phyloP scores from a whole-genome alignment of 2,888 invertebrate species.

The Sialis fuliginosa region DNA sequence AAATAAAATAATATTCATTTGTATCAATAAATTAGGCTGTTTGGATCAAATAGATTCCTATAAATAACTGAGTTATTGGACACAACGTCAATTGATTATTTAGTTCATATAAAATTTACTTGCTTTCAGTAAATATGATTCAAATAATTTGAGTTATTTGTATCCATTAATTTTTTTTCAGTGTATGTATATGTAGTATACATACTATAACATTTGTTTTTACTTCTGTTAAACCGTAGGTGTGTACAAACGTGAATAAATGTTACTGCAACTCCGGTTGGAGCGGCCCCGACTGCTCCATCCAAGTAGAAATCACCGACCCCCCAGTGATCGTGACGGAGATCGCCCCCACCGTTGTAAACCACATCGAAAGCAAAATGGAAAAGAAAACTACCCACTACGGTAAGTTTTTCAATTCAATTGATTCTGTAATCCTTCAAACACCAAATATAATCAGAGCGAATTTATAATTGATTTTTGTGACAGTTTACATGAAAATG shows the following conservation, averaged over 20 bases:
- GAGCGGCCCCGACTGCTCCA: conserved; percentile 76
- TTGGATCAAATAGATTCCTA: too few species aligned
- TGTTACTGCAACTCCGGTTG: conserved; percentile 84
- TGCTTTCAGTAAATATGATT: too few species aligned
- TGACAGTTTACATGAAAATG: too few species aligned
- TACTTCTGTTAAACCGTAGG: conserved; percentile 30
- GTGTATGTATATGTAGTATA: too few species aligned
- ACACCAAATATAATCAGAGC: conserved; percentile 6
- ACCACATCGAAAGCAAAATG: conserved; percentile 43
- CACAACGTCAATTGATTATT: too few species aligned
- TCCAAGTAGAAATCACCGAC: conserved; percentile 46
- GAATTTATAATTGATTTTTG: background rate
- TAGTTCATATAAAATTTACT: too few species aligned
- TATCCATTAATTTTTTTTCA: too few species aligned
- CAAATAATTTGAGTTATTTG: too few species aligned
- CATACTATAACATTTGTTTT: too few species aligned
- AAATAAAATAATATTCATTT: too few species aligned
- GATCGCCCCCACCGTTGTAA: conserved; percentile 36
- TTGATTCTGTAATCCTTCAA: background rate
- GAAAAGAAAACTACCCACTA: conserved; percentile 84
- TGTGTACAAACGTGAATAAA: conserved; percentile 81
- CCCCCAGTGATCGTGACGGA: conserved; percentile 33
- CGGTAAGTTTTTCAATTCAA: conserved; percentile 43
- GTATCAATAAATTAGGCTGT: too few species aligned
- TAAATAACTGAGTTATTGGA: too few species aligned